These are phyloP conservation scores for Dufourea novaeangliae DNA, from an alignment of 1,140 invertebrate genomes.

Conservation along the genomic window DNA sequence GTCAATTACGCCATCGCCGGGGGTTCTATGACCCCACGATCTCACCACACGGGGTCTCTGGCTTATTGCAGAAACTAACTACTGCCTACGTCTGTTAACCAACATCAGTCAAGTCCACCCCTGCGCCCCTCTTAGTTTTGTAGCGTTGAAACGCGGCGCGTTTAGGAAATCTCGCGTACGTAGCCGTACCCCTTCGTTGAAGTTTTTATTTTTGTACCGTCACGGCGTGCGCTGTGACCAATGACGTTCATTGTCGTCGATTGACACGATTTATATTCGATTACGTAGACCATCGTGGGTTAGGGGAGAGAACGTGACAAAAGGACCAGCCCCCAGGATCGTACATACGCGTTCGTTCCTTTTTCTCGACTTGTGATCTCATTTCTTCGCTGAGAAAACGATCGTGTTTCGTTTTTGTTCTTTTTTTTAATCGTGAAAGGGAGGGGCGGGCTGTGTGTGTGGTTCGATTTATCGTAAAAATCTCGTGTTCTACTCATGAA, in stretches of 20 bases:
- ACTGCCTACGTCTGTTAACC: too few relatives aligned
- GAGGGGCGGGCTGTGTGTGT: conserved; percentile 16
- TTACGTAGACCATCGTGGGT: neutral
- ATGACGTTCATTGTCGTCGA: neutral
- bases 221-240: conserved; percentile 27
- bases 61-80: too few relatives aligned
- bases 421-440: neutral
- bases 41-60: too few relatives aligned
- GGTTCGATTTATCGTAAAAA: neutral
- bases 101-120: too few relatives aligned
- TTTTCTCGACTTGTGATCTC: conserved; percentile 62
- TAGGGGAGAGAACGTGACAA: neutral
- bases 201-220: conserved; percentile 57
- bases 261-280: neutral
- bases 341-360: conserved; percentile 50
- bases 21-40: too few relatives aligned
- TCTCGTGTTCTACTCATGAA: neutral
- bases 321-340: conserved; percentile 36
- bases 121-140: conserved; percentile 30
- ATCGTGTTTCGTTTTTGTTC: neutral
- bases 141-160: conserved; percentile 50
- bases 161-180: conserved; percentile 48
- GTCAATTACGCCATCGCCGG: too few relatives aligned
- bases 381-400: conserved; percentile 53
- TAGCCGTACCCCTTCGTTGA: conserved; percentile 59